Evolutionary conservation across 2,113 vertebrate species (phyloP), one percentile per base, ranked within the genome.

Genomic region (Daphoenositta chrysoptera): DNA sequence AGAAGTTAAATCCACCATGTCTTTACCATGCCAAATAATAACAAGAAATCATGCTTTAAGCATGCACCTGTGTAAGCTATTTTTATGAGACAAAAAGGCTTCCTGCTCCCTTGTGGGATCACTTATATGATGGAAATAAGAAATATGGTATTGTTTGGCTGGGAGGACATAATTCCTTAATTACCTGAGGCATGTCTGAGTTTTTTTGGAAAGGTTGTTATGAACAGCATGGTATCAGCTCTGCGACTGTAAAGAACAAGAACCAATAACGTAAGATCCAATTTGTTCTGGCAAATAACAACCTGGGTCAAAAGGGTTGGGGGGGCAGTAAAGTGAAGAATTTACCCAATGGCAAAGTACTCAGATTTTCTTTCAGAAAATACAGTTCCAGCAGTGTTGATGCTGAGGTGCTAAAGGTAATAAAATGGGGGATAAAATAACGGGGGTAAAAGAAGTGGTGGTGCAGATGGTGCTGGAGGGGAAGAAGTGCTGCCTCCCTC

Each of bases 31-130:
- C 90, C 88, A 96, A 95, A 95, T 83, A 94, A 83, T 87, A 96
- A 90, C 47, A 90, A 94, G 86, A 93, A 93, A 71, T 94, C 58
- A 58, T 68, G 44, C 76, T 86, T 78, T 92, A 93, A 94, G 53
- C 90, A 78, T 78, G 88, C 94, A 97, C 92, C 94, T 87, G 93
- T 89, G 86, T 57, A 84, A 92, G 83, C 83, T 92, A 78, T 89
- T 97, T 97, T 96, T 96, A 92, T 88, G 93, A 94, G 88, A 81
- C 79, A 84, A 78, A 93, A 96, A 93, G 64, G 71, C 90, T 93
- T 90, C 60, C 56, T 90, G 61, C 39, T 92, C 88, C 51, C 83
- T 92, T 42, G 60, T 94, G 86, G 90, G 69, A 71, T 78, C 76
- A 82, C 83, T 96, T 96, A 71, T 96, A 53, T 53, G 90, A 75